Evolutionary conservation across 1,140 invertebrate species (phyloP).

Genomic region (Drosophila miranda): DNA sequence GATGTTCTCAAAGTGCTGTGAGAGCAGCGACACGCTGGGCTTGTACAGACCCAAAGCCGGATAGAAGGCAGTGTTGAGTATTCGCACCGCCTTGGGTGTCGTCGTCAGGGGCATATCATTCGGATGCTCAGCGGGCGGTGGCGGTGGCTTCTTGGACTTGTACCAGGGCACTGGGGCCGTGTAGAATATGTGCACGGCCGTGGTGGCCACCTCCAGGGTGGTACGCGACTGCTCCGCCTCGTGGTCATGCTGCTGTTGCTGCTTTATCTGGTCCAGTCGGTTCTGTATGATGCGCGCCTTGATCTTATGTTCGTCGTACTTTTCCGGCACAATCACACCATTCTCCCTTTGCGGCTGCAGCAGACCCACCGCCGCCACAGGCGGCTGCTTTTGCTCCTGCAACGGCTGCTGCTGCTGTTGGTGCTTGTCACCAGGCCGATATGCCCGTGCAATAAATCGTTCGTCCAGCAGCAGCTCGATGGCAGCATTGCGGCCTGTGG

Average conservation of each 20-base stretch:
- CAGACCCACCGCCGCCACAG: constrained; percentile 30
- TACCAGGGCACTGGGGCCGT: constrained; percentile 76
- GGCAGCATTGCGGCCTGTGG: constrained; percentile 42
- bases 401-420: constrained; percentile 14
- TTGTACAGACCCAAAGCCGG: constrained; percentile 75
- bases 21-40: constrained; percentile 63
- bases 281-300: constrained; percentile 75
- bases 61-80: constrained; percentile 79
- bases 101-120: constrained; percentile 64
- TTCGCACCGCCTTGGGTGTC: constrained; percentile 53
- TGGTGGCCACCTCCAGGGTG: constrained; percentile 54
- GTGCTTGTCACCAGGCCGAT: constrained; percentile 45
- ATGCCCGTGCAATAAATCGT: constrained; percentile 71
- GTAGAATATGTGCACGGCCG: constrained; percentile 80
- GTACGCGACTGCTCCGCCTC: constrained; percentile 60
- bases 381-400: constrained; percentile 20
- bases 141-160: constrained; percentile 66
- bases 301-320: constrained; percentile 79
- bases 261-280: constrained; percentile 71
- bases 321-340: constrained; percentile 77
- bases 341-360: constrained; percentile 60
- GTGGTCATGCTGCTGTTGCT: constrained; percentile 60
- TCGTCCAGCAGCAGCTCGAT: constrained; percentile 73
- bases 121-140: constrained; percentile 53
- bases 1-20: constrained; percentile 78